phyloP scores from a whole-genome alignment of 2,797 vertebrate species.

The Propithecus deckenii region DNA sequence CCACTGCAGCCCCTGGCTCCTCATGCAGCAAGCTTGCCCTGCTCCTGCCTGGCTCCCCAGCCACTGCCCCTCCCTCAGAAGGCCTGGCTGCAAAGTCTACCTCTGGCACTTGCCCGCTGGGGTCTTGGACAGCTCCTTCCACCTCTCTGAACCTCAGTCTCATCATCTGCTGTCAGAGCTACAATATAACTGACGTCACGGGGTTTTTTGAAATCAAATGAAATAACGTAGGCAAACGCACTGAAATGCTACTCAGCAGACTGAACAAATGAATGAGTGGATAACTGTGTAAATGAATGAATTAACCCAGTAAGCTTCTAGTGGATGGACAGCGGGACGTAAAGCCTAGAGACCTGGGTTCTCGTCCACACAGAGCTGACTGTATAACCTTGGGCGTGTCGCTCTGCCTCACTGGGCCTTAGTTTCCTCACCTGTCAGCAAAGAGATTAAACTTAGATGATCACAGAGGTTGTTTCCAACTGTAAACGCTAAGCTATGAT shows the following conservation, averaged over 20 bases:
- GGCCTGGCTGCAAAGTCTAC: background rate
- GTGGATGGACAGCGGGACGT: too few species aligned
- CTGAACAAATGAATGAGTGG: background rate
- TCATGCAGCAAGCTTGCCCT: too few species aligned
- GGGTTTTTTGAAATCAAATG: background rate
- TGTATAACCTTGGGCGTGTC: background rate
- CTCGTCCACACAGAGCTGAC: background rate
- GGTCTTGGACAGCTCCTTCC: background rate
- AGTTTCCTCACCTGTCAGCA: background rate
- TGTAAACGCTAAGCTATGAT: background rate
- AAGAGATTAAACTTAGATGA: background rate
- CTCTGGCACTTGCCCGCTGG: background rate
- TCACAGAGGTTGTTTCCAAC: background rate
- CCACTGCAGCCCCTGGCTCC: too few species aligned
- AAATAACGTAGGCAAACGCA: background rate
- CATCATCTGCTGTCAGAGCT: background rate
- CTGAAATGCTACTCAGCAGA: background rate
- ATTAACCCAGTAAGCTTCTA: background rate
- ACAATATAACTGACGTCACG: rapidly evolving
- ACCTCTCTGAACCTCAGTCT: background rate
- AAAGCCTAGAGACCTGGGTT: background rate
- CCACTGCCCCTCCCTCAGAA: background rate
- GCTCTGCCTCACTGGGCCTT: background rate
- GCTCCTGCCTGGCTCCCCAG: background rate
- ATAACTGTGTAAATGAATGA: background rate